Base-by-base conservation (phyloP, 2,797 vertebrate species). In the Lacerta viridis region DNA sequence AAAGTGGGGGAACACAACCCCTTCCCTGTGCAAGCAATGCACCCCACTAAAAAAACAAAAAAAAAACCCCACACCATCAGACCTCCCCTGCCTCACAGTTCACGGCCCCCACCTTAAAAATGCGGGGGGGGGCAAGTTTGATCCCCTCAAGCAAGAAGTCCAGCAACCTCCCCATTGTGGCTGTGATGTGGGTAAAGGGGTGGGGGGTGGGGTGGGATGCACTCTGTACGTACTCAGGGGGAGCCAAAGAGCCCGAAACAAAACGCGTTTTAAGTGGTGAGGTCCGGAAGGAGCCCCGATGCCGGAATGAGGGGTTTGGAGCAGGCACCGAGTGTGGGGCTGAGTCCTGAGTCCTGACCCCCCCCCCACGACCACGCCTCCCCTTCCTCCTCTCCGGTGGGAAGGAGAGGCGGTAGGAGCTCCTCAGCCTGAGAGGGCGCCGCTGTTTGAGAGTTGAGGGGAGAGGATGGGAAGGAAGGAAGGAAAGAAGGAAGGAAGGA, bases 141-240 rank as follows among this genome's bases (percentile, higher is more conserved):
- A 69, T 23, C 68, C 59, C 64, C 15, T 71, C n/a, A n/a, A 46
- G 7, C 6, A 71, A 33, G 71, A 41, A 27, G 36, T 5, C 69
- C 29, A 81, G 20, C 17, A 69, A 15, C 15, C 43, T n/a, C 2
- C 41, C n/a, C 80, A 5, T 2, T 10, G 13, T 20, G 80, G 39
- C 23, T 66, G 59, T 18, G 27, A 2, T 18, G 75, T 7, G 6
- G 74, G 69, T 23, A 29, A 46, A 41, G 39, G 17, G 15, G 8
- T 41, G 33, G 29, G 11, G 10, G 17, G 1, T 69, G 3, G 7
- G 68, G 20, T 8, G 15, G 3, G 5, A 1, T 18, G 43, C 75
- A 59, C 18, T 76, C 78, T 76, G 76, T 39, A 66, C 41, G 17
- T 64, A 83, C 88, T 76, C 83, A 68, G 77, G 39, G 77, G 59